These are phyloP conservation scores for Chaetodon trifasciatus DNA, from an alignment of 2,797 vertebrate species.

Conservation along the genomic window DNA sequence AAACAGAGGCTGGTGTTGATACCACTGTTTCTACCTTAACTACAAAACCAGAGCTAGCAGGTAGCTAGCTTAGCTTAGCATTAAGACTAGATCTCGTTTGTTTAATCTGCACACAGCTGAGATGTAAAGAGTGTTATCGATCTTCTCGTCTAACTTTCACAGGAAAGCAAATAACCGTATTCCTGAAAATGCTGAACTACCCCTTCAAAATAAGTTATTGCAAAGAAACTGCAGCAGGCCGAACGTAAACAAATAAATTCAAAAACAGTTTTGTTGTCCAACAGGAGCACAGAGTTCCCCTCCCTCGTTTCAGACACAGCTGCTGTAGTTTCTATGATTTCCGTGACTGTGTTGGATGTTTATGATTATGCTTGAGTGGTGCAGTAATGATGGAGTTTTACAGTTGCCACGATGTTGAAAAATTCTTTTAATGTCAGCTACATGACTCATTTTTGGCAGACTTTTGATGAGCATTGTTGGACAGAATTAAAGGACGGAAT, in stretches of 20 bases:
- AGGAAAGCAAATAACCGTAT: neutral
- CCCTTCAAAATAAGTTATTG: neutral
- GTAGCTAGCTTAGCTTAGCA: neutral
- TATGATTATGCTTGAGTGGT: neutral
- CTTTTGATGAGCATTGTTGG: neutral
- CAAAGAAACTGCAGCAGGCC: neutral
- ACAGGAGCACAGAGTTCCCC: neutral
- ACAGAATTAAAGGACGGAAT: too few relatives aligned
- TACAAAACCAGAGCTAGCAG: neutral
- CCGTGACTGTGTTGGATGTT: neutral
- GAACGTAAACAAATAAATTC: neutral
- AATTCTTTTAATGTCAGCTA: neutral
- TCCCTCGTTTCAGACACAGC: neutral
- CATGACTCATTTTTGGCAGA: constrained; percentile 4
- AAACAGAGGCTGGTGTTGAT: too few relatives aligned
- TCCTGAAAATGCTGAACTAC: neutral
- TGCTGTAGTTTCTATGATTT: neutral
- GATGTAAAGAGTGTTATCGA: too few relatives aligned
- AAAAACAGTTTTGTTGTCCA: neutral
- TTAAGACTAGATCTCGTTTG: neutral
- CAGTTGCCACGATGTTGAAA: neutral
- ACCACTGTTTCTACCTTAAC: too few relatives aligned
- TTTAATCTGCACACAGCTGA: neutral
- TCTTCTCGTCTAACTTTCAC: too few relatives aligned
- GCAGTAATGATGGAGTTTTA: constrained; percentile 9